Conservation (phyloP, 1,140 invertebrate species). For the Temnothorax nylanderi region DNA sequence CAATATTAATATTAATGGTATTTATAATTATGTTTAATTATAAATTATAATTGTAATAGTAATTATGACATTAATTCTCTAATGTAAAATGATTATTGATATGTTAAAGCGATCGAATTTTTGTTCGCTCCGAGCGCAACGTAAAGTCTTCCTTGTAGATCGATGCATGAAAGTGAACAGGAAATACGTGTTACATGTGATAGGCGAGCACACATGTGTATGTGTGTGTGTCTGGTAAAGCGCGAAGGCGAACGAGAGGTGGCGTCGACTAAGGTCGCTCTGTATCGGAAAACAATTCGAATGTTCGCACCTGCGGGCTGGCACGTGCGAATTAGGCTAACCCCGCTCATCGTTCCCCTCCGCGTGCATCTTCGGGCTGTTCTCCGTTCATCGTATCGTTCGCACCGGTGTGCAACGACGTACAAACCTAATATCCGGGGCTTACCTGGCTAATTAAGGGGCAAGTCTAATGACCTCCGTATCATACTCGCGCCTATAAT, state of each 20-base stretch:
- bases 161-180: constrained; percentile 16
- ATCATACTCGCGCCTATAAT: constrained; percentile 62
- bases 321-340: constrained; percentile 64
- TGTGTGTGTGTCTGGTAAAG: constrained; percentile 38
- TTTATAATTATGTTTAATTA: constrained; percentile 3
- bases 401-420: constrained; percentile 39
- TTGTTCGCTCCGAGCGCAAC: neutral
- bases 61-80: constrained; percentile 25
- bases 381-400: constrained; percentile 21
- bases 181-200: constrained; percentile 1
- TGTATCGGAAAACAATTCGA: constrained; percentile 80
- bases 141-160: constrained; percentile 24
- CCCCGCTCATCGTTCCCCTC: neutral
- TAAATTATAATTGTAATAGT: constrained; percentile 18
- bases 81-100: neutral
- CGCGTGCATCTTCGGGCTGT: constrained; percentile 32
- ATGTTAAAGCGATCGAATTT: neutral
- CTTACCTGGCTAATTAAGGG: constrained; percentile 72
- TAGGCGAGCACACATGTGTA: neutral
- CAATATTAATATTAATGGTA: constrained; percentile 21
- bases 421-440: constrained; percentile 73
- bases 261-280: constrained; percentile 32
- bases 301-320: constrained; percentile 68
- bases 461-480: constrained; percentile 73
- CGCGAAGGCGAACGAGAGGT: constrained; percentile 34